Percentiles rank a stretch among this genome's conserved stretches.
Evolutionary conservation across 2,113 vertebrate species (phyloP).

Genomic region (Perccottus glenii): DNA sequence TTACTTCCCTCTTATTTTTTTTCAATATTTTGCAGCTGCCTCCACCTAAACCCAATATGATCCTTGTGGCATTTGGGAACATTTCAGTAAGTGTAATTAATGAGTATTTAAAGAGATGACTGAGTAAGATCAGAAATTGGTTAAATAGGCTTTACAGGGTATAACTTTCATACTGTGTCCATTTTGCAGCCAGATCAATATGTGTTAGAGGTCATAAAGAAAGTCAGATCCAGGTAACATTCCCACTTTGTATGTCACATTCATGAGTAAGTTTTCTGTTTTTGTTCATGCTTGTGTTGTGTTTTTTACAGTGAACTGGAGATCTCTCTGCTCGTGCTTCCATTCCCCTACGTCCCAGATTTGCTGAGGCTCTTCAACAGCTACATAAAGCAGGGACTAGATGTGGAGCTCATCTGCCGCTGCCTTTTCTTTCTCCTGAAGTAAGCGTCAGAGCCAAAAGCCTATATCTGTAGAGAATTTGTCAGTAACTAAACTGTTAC

Average conservation of each 20-base stretch:
- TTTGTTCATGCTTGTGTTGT: not conserved
- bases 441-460: constrained; percentile 57
- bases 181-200: constrained; percentile 85
- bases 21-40: constrained; percentile 82
- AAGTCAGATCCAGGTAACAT: constrained; percentile 92
- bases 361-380: constrained; percentile 86
- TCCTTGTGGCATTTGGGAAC: constrained; percentile 88
- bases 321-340: constrained; percentile 92
- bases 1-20: not conserved
- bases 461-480: not conserved
- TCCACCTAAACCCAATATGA: constrained; percentile 83
- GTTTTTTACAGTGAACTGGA: constrained; percentile 87
- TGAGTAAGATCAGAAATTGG: too few relatives aligned
- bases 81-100: constrained; percentile 83
- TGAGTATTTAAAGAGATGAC: too few relatives aligned
- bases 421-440: constrained; percentile 95
- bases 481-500: not conserved
- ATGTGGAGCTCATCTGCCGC: constrained; percentile 91
- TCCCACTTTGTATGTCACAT: not conserved
- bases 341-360: constrained; percentile 91
- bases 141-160: too few relatives aligned
- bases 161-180: not conserved
- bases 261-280: not conserved
- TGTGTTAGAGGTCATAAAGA: constrained; percentile 91
- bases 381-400: constrained; percentile 83